Evolutionary conservation across 1,140 invertebrate genomes (phyloP).

Genomic region (Frieseomelitta varia): DNA sequence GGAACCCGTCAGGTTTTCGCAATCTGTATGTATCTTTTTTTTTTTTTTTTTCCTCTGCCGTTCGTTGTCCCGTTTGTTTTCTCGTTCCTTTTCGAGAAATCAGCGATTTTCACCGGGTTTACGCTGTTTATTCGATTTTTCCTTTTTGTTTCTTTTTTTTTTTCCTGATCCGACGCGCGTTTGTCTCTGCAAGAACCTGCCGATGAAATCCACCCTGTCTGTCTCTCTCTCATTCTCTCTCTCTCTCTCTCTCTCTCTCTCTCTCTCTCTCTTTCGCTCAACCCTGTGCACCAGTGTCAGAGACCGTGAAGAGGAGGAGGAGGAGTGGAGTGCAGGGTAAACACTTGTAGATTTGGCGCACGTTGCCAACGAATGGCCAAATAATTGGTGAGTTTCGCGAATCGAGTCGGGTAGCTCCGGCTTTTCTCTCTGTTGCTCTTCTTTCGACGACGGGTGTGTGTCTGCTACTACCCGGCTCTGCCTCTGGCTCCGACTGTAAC

Average conservation of each 20-base stretch:
- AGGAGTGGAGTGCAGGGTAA: constrained; percentile 64
- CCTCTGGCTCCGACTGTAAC: constrained; percentile 59
- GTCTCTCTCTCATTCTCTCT: too few relatives aligned
- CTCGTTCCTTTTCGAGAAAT: constrained; percentile 70
- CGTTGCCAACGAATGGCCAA: constrained; percentile 80
- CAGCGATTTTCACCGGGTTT: constrained; percentile 73
- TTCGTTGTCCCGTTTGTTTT: neutral
- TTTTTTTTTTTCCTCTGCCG: too few relatives aligned
- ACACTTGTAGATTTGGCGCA: constrained; percentile 81
- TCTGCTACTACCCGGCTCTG: constrained; percentile 28
- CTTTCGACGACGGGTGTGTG: constrained; percentile 51
- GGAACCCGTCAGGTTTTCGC: neutral
- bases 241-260: neutral
- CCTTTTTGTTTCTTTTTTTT: too few relatives aligned
- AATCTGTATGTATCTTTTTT: neutral
- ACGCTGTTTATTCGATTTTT: constrained; percentile 32
- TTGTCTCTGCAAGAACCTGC: constrained; percentile 36
- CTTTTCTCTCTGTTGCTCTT: constrained; percentile 50
- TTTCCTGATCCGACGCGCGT: neutral
- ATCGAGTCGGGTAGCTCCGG: constrained; percentile 66
- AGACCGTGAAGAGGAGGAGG: neutral
- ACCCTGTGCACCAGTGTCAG: constrained; percentile 15
- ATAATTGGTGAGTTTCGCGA: constrained; percentile 80
- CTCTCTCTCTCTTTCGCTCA: neutral
- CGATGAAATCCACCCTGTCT: neutral